Conservation (phyloP, 2,888 invertebrate species). For the Drosophila pseudotalamancana region DNA sequence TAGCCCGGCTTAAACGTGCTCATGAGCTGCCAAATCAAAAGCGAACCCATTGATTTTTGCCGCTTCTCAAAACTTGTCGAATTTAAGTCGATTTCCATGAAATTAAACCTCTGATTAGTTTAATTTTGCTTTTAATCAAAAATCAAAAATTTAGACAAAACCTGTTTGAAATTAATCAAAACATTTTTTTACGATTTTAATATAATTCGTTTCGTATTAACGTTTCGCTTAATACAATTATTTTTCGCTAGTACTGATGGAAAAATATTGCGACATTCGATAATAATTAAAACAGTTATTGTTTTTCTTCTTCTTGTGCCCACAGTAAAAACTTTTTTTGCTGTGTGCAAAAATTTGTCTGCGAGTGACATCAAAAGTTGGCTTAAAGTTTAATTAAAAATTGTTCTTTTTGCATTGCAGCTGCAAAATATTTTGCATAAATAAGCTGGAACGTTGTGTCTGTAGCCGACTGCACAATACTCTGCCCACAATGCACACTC, state of each 20-base stretch:
- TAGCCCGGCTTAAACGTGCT: not conserved
- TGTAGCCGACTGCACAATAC: not conserved
- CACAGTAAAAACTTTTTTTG: not conserved
- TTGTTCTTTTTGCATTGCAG: not conserved
- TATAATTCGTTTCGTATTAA: too few species aligned
- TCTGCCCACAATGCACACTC: not conserved
- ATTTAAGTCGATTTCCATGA: not conserved
- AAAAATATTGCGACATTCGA: not conserved
- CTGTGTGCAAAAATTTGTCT: conserved; percentile 2
- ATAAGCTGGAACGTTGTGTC: too few species aligned
- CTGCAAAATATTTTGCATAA: too few species aligned
- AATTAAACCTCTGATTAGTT: not conserved
- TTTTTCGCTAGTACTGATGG: conserved; percentile 26
- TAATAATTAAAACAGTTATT: conserved; percentile 13
- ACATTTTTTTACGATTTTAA: too few species aligned
- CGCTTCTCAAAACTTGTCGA: too few species aligned
- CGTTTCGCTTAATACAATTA: too few species aligned
- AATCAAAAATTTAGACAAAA: too few species aligned
- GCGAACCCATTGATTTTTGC: not conserved
- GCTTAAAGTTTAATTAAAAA: not conserved
- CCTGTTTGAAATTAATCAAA: too few species aligned
- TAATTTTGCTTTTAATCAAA: not conserved
- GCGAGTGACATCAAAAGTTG: conserved; percentile 28
- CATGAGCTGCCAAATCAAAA: not conserved
- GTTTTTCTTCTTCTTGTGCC: not conserved